Evolutionary conservation across 2,113 vertebrate genomes (phyloP), one percentile per base, ranked within the genome.

Genomic region (Capreolus pygargus): DNA sequence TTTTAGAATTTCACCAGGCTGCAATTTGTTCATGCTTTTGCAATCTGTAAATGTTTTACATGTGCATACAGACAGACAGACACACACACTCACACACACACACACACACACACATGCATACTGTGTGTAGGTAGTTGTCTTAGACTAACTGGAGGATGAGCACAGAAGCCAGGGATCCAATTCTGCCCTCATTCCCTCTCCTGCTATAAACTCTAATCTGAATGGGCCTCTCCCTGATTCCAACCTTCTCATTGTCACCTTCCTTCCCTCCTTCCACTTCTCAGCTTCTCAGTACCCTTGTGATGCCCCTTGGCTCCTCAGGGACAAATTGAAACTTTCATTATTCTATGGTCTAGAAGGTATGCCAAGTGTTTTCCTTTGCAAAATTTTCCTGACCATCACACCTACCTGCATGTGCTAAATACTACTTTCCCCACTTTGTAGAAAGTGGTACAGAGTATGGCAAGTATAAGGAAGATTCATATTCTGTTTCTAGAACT

Each of bases 21-120:
- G 11, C 10, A 57, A 89, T 86, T 54, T 61, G 30, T 89, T 86
- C 12, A n/a, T 64, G 60, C 5, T 61, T 88, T 87, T 30, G 10
- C 52, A 79, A 95, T 45, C 52, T 54, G 5, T 81, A 83, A 61
- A 28, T 3, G 50, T 47, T 55, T 83, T 27, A 78, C 74, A 76
- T 0, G 1, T 21, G 33, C 16, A n/a, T 1, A 19, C 7, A 67
- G 33, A 64, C 30, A n/a, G 15, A 64, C 15, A 70, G 9, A 70
- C n/a, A 70, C 16, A n/a, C 1, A 19, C 7, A 67, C 61, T n/a
- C 30, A n/a, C 30, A 64, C 15, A 70, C 19, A 70, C n/a, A 70
- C 64, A 74, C 0, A 25, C 1, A 36, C 4, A 50, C 8, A 47
- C 1, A 28, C 27, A 30, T 23, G 33, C 13, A 6, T 88, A 5